These are phyloP conservation scores for Pristiophorus japonicus DNA, from an alignment of 2,113 vertebrate genomes.

Conservation along the genomic window DNA sequence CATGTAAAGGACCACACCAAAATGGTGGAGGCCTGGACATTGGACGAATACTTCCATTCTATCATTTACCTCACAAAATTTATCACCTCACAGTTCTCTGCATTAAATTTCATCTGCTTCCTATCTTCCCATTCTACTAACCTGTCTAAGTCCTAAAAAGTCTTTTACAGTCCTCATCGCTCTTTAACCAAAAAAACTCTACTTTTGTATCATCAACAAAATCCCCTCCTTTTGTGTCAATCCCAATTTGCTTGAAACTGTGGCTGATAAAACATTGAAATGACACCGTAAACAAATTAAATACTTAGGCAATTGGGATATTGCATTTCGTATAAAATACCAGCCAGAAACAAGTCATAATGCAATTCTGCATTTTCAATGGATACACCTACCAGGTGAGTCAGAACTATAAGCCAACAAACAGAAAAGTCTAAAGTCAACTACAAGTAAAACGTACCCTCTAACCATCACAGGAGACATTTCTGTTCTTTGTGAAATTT, in stretches of 20 bases:
- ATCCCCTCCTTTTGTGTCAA: background rate
- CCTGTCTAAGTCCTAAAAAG: background rate
- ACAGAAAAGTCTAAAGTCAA: background rate
- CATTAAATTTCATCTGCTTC: background rate
- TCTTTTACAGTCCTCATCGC: background rate
- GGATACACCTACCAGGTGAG: background rate
- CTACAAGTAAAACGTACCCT: background rate
- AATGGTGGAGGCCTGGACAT: background rate
- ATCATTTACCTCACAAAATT: background rate
- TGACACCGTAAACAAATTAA: background rate
- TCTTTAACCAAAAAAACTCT: background rate
- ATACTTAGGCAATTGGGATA: background rate
- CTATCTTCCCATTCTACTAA: background rate
- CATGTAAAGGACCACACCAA: background rate
- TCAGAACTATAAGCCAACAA: background rate
- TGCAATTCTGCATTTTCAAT: background rate
- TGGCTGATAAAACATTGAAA: background rate
- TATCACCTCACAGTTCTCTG: background rate
- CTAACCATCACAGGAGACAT: background rate
- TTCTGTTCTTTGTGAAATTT: background rate
- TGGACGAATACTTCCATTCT: background rate
- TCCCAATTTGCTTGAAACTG: background rate
- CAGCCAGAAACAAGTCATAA: background rate
- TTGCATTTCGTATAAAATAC: background rate
- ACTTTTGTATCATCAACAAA: background rate